phyloP scores from a whole-genome alignment of 2,888 invertebrate genomes.

The Aspidapion aeneum region DNA sequence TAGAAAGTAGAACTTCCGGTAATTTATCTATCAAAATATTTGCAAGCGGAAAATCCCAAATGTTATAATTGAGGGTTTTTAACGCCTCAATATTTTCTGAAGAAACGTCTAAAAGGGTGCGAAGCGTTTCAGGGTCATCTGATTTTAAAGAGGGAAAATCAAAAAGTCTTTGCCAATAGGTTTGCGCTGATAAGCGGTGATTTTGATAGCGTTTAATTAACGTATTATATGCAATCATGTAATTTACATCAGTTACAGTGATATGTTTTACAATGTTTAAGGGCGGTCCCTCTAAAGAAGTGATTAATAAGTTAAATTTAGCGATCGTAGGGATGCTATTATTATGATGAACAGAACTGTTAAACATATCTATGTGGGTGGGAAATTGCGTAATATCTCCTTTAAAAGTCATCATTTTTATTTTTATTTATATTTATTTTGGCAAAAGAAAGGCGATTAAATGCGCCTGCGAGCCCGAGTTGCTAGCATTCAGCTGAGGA shows the following conservation, averaged over 20 bases:
- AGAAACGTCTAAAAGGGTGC: neutral
- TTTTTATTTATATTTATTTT: too few species aligned
- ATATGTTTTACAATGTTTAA: neutral
- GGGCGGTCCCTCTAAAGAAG: neutral
- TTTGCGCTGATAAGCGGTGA: neutral
- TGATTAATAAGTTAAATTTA: neutral
- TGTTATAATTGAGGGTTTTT: too few species aligned
- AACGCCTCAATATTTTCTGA: neutral
- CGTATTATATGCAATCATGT: neutral
- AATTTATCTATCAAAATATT: too few species aligned
- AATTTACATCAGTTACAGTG: neutral
- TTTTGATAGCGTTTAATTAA: neutral
- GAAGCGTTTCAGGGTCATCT: neutral
- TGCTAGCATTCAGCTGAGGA: too few species aligned
- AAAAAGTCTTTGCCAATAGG: neutral
- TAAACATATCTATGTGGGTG: neutral
- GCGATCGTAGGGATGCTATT: neutral
- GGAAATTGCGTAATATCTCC: neutral
- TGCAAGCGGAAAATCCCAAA: too few species aligned
- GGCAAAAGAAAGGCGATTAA: too few species aligned
- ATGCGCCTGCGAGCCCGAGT: too few species aligned
- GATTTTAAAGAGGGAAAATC: neutral
- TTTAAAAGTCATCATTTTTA: neutral
- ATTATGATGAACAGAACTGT: neutral
- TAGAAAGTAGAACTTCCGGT: too few species aligned